These are phyloP conservation scores for Pseudachorutes palmiensis DNA, from an alignment of 1,140 invertebrate genomes.

Conservation along the genomic window DNA sequence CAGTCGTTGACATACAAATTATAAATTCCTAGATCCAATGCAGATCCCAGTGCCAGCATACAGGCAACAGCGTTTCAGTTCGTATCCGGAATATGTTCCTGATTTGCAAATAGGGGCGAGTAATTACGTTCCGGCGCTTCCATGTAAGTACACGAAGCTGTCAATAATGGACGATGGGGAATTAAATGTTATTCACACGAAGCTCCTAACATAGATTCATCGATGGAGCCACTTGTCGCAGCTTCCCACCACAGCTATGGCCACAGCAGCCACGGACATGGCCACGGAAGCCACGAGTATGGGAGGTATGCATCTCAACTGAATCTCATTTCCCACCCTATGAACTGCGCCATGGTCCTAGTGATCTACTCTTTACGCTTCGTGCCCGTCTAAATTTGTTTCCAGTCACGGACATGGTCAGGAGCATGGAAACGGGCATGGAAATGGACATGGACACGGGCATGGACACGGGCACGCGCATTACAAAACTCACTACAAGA, in stretches of 20 bases:
- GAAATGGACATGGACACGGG: slow-evolving; percentile 3
- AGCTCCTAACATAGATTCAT: background rate
- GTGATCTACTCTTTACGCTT: background rate
- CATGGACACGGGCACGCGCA: slow-evolving; percentile 2
- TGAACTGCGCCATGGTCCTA: too few relatives aligned
- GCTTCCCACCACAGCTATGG: background rate
- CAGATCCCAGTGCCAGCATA: background rate
- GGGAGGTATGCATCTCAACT: too few relatives aligned
- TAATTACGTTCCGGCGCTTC: background rate
- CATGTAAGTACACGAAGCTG: background rate
- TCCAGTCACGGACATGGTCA: background rate
- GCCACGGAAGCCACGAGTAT: background rate
- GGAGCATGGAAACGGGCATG: background rate
- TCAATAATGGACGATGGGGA: background rate
- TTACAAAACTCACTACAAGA: background rate
- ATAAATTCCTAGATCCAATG: too few relatives aligned
- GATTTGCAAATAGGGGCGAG: background rate
- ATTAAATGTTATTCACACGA: background rate
- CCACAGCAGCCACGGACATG: background rate
- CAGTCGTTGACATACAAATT: too few relatives aligned
- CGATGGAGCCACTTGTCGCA: background rate
- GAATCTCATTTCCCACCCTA: too few relatives aligned
- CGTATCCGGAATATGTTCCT: background rate
- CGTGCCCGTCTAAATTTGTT: background rate
- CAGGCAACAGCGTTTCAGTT: background rate